These are phyloP conservation scores for Drosophila eugracilis DNA, from an alignment of 1,140 invertebrate genomes.

Conservation along the genomic window DNA sequence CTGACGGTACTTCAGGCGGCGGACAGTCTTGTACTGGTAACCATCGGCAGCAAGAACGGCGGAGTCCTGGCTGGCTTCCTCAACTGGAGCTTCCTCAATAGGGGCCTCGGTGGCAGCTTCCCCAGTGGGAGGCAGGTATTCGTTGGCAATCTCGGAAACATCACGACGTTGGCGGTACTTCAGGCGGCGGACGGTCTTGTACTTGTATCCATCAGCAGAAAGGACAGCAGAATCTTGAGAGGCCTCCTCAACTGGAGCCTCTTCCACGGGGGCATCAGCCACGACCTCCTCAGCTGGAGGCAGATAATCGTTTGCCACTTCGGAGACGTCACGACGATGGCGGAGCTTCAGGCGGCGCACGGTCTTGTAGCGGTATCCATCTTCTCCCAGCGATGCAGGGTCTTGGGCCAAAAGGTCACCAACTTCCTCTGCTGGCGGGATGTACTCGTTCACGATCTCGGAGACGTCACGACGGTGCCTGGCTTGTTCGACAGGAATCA, in stretches of 20 bases:
- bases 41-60: constrained; percentile 54
- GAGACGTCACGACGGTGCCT: constrained; percentile 80
- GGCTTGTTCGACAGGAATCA: constrained; percentile 81
- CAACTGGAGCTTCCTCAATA: constrained; percentile 1
- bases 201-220: constrained; percentile 57
- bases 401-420: constrained; percentile 51
- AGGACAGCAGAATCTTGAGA: constrained; percentile 41
- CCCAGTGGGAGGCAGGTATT: constrained; percentile 50
- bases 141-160: constrained; percentile 42
- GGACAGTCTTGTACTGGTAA: constrained; percentile 64
- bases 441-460: constrained; percentile 68
- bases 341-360: constrained; percentile 53
- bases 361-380: constrained; percentile 70
- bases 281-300: constrained; percentile 51
- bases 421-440: constrained; percentile 67
- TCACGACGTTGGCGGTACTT: constrained; percentile 54
- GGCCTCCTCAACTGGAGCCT: constrained; percentile 17
- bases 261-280: constrained; percentile 28
- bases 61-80: constrained; percentile 23
- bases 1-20: constrained; percentile 57
- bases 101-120: constrained; percentile 22
- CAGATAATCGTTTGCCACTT: constrained; percentile 64
- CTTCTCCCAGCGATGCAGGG: constrained; percentile 39
- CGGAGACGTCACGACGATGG: constrained; percentile 65
- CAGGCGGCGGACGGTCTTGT: constrained; percentile 58